Conservation (phyloP, 2,888 invertebrate genomes). For the Chrysomela aeneicollis region DNA sequence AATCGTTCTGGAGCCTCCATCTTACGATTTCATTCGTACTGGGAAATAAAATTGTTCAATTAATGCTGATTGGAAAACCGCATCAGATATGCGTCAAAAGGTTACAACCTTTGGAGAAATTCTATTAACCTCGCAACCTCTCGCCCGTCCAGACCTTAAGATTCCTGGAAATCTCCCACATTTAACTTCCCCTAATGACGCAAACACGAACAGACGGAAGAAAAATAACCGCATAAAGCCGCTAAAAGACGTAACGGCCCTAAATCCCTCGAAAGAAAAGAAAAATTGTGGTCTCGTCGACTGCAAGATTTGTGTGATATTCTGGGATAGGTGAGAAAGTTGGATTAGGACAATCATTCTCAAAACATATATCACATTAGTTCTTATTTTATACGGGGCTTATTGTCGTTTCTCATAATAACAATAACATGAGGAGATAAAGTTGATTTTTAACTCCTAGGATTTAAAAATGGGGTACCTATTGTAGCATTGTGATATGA, state of each 20-base stretch:
- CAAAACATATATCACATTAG: not conserved
- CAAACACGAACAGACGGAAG: constrained; percentile 34
- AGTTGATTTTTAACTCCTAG: too few species aligned
- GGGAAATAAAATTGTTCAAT: not conserved
- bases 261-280: constrained; percentile 33
- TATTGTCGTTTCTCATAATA: too few species aligned
- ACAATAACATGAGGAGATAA: too few species aligned
- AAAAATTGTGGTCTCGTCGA: constrained; percentile 27
- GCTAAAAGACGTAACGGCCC: constrained; percentile 38
- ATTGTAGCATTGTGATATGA: too few species aligned
- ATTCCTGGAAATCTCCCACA: constrained; percentile 34
- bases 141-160: constrained; percentile 13
- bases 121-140: constrained; percentile 25
- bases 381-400: too few species aligned
- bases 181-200: constrained; percentile 33
- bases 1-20: too few species aligned
- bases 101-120: constrained; percentile 26
- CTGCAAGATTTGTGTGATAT: constrained; percentile 18
- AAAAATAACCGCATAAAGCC: constrained; percentile 37
- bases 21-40: too few species aligned
- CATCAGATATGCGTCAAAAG: not conserved
- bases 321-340: not conserved
- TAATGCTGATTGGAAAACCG: not conserved
- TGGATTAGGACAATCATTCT: not conserved
- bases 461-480: too few species aligned